Base-by-base conservation (phyloP, 1,140 invertebrate genomes). In the Glossosoma conforme region DNA sequence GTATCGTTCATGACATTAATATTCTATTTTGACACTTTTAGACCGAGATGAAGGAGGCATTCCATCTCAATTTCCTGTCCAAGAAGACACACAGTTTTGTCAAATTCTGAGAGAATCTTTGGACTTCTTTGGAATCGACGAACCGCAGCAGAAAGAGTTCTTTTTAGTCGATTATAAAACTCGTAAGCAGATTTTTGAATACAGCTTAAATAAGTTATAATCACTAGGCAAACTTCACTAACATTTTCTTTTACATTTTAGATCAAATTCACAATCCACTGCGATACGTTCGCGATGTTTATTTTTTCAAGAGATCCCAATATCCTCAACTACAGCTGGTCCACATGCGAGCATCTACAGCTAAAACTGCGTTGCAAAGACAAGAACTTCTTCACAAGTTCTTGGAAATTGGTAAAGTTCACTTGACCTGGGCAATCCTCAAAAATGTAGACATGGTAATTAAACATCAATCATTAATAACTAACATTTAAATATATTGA, bases 301-400 rank as follows among this genome's bases (percentile, higher is more conserved):
- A 99, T 68, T 99, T 98, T 70, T 99, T 99, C 72, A 97, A 98
- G 65, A 80, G 97, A 15, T 96, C 95, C 0, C 94, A 97, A 66
- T 98, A 98, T 70, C 96, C 97, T 0, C 94, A 99, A 70, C 74
- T 99, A 21, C 88, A 91, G 55, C 72, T 99, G n/a, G 85, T 97
- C 11, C 85, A 94, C 53, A 93, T 98, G 89, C 84, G 93, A 62
- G 87, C 91, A 0, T 85, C 91, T 20, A 86, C 91, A 55, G 97
- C 96, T 0, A 92, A 91, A 61, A 82, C 90, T 61, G 92, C 91
- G 8, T 68, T 98, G 10, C 94, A 99, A 66, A 84, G 85, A 59
- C 91, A 97, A 65, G 93, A 97, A 60, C 78, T 99, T 28, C 80
- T 87, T 33, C 84, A 93, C 59, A 98, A 98, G 65, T 97, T 98